Conservation (phyloP, 2,888 invertebrate genomes). For the Cylindroiulus punctatus region DNA sequence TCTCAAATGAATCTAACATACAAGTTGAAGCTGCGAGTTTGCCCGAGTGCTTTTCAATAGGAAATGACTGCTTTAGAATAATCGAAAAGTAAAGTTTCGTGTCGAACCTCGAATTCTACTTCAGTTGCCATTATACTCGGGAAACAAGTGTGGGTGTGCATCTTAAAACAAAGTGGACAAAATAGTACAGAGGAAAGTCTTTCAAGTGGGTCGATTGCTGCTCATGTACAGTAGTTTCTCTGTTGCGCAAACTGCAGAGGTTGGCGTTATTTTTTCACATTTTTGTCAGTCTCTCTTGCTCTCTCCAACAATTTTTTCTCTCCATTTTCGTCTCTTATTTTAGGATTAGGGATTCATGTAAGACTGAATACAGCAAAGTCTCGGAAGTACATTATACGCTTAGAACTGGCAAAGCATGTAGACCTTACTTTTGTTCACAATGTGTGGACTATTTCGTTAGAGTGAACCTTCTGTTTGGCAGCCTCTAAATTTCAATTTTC, state of each 20-base stretch:
- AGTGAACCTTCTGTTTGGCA: not conserved
- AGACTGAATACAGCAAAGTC: not conserved
- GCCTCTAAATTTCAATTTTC: not conserved
- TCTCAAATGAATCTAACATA: slow-evolving; percentile 35
- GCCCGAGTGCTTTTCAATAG: not conserved
- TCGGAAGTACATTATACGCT: slow-evolving; percentile 16
- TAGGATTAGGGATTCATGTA: slow-evolving; percentile 29
- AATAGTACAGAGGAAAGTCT: not conserved
- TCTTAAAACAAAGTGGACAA: slow-evolving; percentile 2
- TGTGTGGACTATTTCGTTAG: not conserved
- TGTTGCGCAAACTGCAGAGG: not conserved
- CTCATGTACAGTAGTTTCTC: not conserved
- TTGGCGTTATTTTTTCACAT: not conserved
- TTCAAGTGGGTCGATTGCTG: not conserved
- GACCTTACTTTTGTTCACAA: not conserved
- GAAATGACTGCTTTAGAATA: not conserved
- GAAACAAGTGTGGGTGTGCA: slow-evolving; percentile 27
- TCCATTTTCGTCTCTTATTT: slow-evolving; percentile 35
- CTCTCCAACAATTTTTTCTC: not conserved
- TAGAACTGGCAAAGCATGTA: not conserved
- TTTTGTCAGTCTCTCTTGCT: not conserved
- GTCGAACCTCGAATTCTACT: slow-evolving; percentile 36
- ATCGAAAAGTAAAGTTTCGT: slow-evolving; percentile 41
- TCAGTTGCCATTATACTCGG: not conserved
- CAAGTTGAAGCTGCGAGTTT: not conserved